A percentile compares a stretch with the other conserved stretches of the same genome.
phyloP scores from a whole-genome alignment of 2,888 invertebrate genomes.

The Cephus pulcher region DNA sequence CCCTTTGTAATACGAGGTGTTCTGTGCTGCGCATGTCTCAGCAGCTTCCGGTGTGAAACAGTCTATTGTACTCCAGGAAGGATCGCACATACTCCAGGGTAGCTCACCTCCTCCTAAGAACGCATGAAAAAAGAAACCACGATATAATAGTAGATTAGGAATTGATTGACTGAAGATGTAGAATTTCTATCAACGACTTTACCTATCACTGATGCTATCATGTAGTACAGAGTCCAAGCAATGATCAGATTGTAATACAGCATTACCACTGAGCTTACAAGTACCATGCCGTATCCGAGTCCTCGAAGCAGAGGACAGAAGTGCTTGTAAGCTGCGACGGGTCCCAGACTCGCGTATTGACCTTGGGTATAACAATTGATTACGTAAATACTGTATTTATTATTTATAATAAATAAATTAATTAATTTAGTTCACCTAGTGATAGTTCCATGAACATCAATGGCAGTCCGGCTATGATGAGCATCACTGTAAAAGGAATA shows the following conservation, averaged over 20 bases:
- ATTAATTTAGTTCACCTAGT: constrained; percentile 67
- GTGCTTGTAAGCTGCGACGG: constrained; percentile 83
- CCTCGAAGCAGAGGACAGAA: constrained; percentile 84
- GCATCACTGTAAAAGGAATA: constrained; percentile 85
- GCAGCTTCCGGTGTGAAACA: constrained; percentile 78
- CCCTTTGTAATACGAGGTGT: constrained; percentile 75
- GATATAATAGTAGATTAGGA: background rate
- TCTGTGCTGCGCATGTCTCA: constrained; percentile 71
- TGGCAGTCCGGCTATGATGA: constrained; percentile 83
- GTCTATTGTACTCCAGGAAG: constrained; percentile 78
- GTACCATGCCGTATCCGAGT: constrained; percentile 81
- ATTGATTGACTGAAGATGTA: too few relatives aligned
- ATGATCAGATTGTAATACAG: constrained; percentile 82
- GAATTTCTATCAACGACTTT: constrained; percentile 42
- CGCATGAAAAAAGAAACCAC: background rate
- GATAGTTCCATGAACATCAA: constrained; percentile 89
- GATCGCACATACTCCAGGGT: constrained; percentile 80
- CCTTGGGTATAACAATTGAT: constrained; percentile 56
- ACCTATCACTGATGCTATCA: constrained; percentile 76
- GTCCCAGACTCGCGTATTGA: constrained; percentile 83
- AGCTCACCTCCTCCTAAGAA: constrained; percentile 61
- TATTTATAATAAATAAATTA: background rate
- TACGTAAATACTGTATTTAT: background rate
- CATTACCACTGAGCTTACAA: constrained; percentile 81
- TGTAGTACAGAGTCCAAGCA: constrained; percentile 83